Evolutionary conservation across 2,113 vertebrate species (phyloP), one percentile per base, ranked within the genome.

Genomic region (Forbesichthys agassizii): DNA sequence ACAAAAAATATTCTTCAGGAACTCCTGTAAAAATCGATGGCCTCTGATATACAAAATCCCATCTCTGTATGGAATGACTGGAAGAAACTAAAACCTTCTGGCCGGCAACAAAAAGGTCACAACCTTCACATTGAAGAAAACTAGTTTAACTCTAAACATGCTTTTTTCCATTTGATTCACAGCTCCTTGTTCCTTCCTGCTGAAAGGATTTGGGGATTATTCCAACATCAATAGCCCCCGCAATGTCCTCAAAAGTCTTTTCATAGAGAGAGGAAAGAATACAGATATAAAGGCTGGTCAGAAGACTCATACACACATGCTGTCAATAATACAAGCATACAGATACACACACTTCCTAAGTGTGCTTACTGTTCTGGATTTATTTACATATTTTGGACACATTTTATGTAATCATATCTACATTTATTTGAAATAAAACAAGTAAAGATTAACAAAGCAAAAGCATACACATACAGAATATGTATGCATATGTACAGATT

Each of bases 221-320:
- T 85, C 84, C 83, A 89, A 81, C 57, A 76, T 52, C 42, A 85
- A 78, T 74, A 85, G 16, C 7, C 13, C 67, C 67, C 10, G 10
- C 1, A 27, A 52, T 46, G 61, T 81, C 53, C 58, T 69, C 64
- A 20, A 42, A 54, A 64, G 36, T 51, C 54, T 78, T 84, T 85
- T 58, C 70, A 78, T 7, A 8, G 57, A 47, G 36, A 42, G 36
- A 11, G 48, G 56, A 33, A 60, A 48, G 33, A 7, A 5, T 42
- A 42, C 5, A 5, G 5, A 6, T 42, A 5, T 42, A 42, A 42
- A 42, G 36, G 36, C 36, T 42, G 36, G 4, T 42, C 36, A 42
- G 36, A 42, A 42, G 36, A 42, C 36, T 6, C 7, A 42, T 42
- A 42, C 36, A 42, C 36, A 42, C 7, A 42, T 42, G 36, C 36